Base-by-base conservation (phyloP, 2,797 vertebrate species). In the Rhinogobio ventralis region DNA sequence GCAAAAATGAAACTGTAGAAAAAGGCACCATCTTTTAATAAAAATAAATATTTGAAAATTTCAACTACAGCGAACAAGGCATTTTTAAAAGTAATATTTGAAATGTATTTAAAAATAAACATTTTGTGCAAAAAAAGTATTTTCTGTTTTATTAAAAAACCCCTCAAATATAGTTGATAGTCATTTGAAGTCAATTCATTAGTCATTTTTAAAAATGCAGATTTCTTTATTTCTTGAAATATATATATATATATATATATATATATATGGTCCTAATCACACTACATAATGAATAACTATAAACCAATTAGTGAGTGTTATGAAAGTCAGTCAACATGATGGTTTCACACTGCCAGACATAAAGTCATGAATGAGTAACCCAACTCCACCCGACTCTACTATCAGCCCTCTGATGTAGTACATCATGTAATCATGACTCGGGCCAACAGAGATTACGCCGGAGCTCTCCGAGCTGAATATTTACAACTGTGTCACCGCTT, bases 301-400 rank as follows among this genome's bases (percentile, higher is more conserved):
- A 15, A 55, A 85, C n/a, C 46, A 77, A 66, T 39, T 36, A 71
- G 51, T 77, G 53, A 64, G 45, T 64, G 66, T 88, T 82, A 60
- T 4, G 83, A 85, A 68, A 78, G 55, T 62, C 42, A 81, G 83
- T 62, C 66, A 83, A 79, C 42, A 13, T 46, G 60, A 60, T 49
- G 36, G 69, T 62, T 81, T 86, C 45, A 57, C 68, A 5, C 69
- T 75, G 75, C 84, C 88, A 87, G 86, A 86, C 84, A 85, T 87
- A 81, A 87, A 89, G 81, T 89, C 88, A 89, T 89, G 86, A 89
- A 89, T 89, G 86, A 89, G 84, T 86, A 87, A 86, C 85, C 19
- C 3, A 64, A 79, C 5, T 45, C 55, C 71, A 86, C 83, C 42
- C 10, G 68, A 79, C 2, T 39, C 60, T 79, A 85, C 84, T 86